These are phyloP conservation scores for Meteorus sp. DNA, from an alignment of 1,140 invertebrate genomes.

Conservation along the genomic window DNA sequence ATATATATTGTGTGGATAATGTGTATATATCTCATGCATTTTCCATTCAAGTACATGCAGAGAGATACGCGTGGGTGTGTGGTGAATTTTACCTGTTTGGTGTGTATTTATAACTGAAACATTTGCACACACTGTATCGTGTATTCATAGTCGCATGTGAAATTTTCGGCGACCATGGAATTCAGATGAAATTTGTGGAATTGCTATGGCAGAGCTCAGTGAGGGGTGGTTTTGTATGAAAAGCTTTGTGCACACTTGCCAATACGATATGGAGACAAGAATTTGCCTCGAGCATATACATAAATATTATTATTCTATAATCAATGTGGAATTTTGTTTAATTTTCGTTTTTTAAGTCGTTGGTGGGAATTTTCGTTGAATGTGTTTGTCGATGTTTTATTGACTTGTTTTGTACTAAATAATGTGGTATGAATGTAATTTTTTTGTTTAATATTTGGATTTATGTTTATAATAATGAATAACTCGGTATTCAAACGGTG, in stretches of 20 bases:
- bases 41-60: neutral
- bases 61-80: neutral
- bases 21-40: constrained; percentile 3
- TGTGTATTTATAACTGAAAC: neutral
- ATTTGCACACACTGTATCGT: constrained; percentile 1
- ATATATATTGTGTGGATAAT: no score
- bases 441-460: no score
- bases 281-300: constrained; percentile 2
- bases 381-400: no score
- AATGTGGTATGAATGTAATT: no score
- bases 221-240: neutral
- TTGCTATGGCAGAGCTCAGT: constrained; percentile 43
- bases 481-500: neutral
- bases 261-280: constrained; percentile 15
- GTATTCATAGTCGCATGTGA: neutral
- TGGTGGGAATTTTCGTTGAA: neutral
- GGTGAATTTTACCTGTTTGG: no score
- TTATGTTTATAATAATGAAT: neutral
- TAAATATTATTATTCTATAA: neutral
- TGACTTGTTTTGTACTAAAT: no score
- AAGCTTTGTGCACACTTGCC: constrained; percentile 5
- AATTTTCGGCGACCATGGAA: constrained; percentile 45
- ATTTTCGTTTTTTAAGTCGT: neutral
- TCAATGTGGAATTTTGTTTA: neutral
- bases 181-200: constrained; percentile 59